A percentile compares a stretch with the other conserved stretches of the same genome.
phyloP scores from a whole-genome alignment of 2,888 invertebrate species.

The Tinea pellionella region DNA sequence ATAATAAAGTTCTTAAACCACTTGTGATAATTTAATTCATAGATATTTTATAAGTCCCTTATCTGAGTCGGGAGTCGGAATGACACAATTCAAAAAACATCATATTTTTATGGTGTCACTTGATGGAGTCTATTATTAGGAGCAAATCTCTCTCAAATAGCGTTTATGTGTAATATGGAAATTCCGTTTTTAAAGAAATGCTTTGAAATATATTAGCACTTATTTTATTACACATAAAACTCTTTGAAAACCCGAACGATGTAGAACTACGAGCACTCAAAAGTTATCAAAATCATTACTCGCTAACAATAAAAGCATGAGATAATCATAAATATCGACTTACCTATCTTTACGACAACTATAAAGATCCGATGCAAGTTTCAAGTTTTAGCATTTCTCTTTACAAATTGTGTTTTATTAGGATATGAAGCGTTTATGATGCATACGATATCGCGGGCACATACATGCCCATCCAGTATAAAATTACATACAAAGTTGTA shows the following conservation, averaged over 20 bases:
- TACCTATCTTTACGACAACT: conserved; percentile 39
- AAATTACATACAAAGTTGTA: too few species aligned
- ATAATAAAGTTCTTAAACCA: too few species aligned
- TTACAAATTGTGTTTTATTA: conserved; percentile 58
- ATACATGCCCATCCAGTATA: conserved; percentile 14
- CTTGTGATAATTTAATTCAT: too few species aligned
- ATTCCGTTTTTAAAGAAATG: too few species aligned
- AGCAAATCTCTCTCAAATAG: too few species aligned
- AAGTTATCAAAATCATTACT: conserved; percentile 5
- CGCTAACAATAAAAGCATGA: conserved; percentile 5
- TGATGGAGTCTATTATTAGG: too few species aligned
- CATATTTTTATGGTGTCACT: too few species aligned
- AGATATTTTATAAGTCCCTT: too few species aligned
- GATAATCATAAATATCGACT: conserved; percentile 29
- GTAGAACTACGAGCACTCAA: background rate
- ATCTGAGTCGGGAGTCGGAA: too few species aligned
- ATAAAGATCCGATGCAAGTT: conserved; percentile 48
- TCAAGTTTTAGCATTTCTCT: conserved; percentile 44
- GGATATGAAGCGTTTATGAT: conserved; percentile 46
- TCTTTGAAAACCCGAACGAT: background rate
- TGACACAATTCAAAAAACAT: too few species aligned
- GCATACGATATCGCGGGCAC: conserved; percentile 30
- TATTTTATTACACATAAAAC: conserved; percentile 2
- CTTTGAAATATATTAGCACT: background rate
- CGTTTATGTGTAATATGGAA: too few species aligned